phyloP scores from a whole-genome alignment of 2,797 vertebrate species.

The Xerus rutilus region DNA sequence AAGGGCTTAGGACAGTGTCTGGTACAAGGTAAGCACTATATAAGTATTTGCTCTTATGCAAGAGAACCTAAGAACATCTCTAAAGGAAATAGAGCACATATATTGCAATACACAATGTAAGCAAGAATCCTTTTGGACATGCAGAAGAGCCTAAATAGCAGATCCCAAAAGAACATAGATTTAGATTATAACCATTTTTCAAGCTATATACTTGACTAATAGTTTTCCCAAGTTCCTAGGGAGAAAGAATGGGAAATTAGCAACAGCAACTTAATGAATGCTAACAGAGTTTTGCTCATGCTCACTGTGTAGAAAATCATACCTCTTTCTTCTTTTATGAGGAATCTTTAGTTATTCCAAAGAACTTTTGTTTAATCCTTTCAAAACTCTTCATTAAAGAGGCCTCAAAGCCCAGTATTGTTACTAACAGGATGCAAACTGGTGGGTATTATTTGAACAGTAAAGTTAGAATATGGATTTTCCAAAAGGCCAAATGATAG shows the following conservation, averaged over 20 bases:
- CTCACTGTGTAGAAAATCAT: not conserved
- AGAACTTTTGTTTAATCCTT: slow-evolving; percentile 20
- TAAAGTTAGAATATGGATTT: not conserved
- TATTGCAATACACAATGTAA: not conserved
- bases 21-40: not conserved
- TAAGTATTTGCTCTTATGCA: slow-evolving; percentile 16
- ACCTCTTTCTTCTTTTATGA: not conserved
- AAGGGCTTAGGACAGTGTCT: not conserved
- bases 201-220: not conserved
- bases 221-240: not conserved
- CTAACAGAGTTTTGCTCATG: not conserved
- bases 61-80: slow-evolving; percentile 5
- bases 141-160: not conserved
- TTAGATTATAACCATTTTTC: slow-evolving; percentile 9
- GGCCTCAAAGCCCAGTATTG: not conserved
- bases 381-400: slow-evolving; percentile 18
- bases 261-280: not conserved
- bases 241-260: slow-evolving; percentile 17
- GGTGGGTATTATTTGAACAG: not conserved
- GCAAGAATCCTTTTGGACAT: not conserved
- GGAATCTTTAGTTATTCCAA: not conserved
- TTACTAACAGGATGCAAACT: not conserved
- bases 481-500: not conserved
- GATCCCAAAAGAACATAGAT: not conserved
- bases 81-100: slow-evolving; percentile 16